A percentile compares a stretch with the other conserved stretches of the same genome.
Evolutionary conservation across 2,888 invertebrate species (phyloP).

Genomic region (Eurytoma californica): DNA sequence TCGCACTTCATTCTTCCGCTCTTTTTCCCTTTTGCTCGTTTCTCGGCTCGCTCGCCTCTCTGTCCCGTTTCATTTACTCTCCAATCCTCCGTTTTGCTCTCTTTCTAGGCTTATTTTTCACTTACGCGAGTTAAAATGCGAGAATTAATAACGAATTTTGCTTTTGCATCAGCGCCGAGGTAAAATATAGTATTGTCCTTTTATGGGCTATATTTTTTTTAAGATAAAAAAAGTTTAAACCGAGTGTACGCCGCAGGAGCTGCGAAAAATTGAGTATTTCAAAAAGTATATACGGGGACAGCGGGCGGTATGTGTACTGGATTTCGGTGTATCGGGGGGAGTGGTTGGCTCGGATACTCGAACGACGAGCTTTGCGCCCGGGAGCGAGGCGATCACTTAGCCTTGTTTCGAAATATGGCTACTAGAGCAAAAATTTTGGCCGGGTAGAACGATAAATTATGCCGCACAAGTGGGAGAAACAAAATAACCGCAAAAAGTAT

Average conservation of each 20-base stretch:
- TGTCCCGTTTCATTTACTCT: neutral
- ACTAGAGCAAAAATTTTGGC: constrained; percentile 42
- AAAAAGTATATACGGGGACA: neutral
- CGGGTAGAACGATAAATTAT: constrained; percentile 13
- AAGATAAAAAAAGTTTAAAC: too few relatives aligned
- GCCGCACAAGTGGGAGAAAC: neutral
- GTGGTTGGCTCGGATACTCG: constrained; percentile 31
- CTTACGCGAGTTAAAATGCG: too few relatives aligned
- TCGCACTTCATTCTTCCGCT: constrained; percentile 1
- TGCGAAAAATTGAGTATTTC: constrained; percentile 33
- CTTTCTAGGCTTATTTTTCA: too few relatives aligned
- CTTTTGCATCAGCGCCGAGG: neutral
- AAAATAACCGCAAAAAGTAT: constrained; percentile 4
- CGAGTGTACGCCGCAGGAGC: neutral
- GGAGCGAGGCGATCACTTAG: constrained; percentile 34
- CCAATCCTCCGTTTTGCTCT: neutral
- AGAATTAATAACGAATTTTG: neutral
- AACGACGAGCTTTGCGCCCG: neutral
- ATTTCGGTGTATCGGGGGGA: neutral
- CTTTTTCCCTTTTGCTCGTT: constrained; percentile 21
- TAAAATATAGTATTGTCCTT: neutral
- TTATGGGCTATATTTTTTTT: too few relatives aligned
- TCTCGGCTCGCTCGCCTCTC: neutral
- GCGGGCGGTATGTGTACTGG: neutral
- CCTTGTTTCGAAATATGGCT: constrained; percentile 30